phyloP scores from a whole-genome alignment of 2,888 invertebrate species.

The Drosophila dives region DNA sequence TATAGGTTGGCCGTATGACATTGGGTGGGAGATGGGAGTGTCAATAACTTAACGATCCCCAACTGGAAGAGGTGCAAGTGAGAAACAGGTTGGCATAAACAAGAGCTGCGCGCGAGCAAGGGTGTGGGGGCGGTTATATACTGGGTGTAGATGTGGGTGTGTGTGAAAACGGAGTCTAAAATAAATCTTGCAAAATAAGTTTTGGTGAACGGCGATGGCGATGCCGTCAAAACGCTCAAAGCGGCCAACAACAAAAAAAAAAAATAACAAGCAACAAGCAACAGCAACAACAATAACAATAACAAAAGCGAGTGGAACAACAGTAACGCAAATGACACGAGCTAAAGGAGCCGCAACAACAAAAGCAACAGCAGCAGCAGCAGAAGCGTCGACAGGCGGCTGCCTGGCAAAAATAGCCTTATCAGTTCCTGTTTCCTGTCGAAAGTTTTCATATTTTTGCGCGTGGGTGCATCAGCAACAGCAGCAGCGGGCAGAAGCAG shows the following conservation, averaged over 20 bases:
- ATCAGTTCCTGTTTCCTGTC: constrained; percentile 84
- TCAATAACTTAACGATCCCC: constrained; percentile 73
- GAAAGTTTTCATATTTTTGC: constrained; percentile 84
- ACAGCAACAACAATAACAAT: constrained; percentile 17
- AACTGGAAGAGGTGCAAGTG: constrained; percentile 26
- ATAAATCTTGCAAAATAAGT: constrained; percentile 77
- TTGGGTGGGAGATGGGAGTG: constrained; percentile 34
- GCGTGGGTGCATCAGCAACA: constrained; percentile 56
- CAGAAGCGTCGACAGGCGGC: constrained; percentile 52
- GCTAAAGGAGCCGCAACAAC: constrained; percentile 30
- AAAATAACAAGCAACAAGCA: constrained; percentile 19
- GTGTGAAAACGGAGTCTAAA: constrained; percentile 29
- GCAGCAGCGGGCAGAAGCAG: constrained; percentile 17
- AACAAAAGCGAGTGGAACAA: constrained; percentile 36
- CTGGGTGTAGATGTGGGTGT: neutral
- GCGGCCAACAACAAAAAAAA: constrained; percentile 44
- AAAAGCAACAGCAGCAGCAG: constrained; percentile 15
- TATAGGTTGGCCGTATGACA: constrained; percentile 24
- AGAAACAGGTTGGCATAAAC: constrained; percentile 25
- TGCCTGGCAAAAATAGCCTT: constrained; percentile 83
- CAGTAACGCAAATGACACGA: constrained; percentile 64
- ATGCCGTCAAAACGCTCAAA: constrained; percentile 61
- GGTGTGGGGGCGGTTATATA: neutral
- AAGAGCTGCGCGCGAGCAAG: constrained; percentile 12
- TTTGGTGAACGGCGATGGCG: constrained; percentile 45